A percentile compares a stretch with the other conserved stretches of the same genome.
phyloP scores from a whole-genome alignment of 2,888 invertebrate genomes.

The Epinotia nisella region DNA sequence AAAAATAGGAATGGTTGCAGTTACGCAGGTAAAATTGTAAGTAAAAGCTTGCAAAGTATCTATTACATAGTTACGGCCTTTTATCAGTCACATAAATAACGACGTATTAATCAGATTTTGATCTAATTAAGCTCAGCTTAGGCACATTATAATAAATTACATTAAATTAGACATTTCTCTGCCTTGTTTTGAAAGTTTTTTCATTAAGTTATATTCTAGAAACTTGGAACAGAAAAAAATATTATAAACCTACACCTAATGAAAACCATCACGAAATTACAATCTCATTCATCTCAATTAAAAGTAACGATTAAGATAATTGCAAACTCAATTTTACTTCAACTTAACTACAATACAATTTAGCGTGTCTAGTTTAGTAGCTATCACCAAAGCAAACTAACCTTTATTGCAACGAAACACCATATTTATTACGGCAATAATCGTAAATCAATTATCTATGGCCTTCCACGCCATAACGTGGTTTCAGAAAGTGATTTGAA shows the following conservation, averaged over 20 bases:
- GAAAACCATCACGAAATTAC: background rate
- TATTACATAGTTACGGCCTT: background rate
- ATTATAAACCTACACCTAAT: background rate
- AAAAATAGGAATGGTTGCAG: background rate
- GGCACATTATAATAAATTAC: no score
- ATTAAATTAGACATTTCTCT: background rate
- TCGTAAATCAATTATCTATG: constrained; percentile 45
- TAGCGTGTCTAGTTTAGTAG: constrained; percentile 22
- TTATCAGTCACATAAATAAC: background rate
- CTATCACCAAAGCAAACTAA: constrained; percentile 9
- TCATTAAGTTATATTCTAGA: background rate
- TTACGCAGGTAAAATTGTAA: background rate
- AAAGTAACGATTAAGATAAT: constrained; percentile 26
- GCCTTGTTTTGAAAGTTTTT: background rate
- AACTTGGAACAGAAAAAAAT: background rate
- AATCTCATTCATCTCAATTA: constrained; percentile 30
- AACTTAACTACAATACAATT: constrained; percentile 36
- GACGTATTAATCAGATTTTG: background rate
- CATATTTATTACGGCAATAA: constrained; percentile 37
- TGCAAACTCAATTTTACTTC: constrained; percentile 24
- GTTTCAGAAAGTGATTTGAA: constrained; percentile 39
- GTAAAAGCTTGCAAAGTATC: background rate
- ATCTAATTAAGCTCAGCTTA: background rate
- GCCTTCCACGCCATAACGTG: constrained; percentile 39
- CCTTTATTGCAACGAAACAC: constrained; percentile 20